Evolutionary conservation across 2,113 vertebrate species (phyloP).

Genomic region (Gobio gobio): DNA sequence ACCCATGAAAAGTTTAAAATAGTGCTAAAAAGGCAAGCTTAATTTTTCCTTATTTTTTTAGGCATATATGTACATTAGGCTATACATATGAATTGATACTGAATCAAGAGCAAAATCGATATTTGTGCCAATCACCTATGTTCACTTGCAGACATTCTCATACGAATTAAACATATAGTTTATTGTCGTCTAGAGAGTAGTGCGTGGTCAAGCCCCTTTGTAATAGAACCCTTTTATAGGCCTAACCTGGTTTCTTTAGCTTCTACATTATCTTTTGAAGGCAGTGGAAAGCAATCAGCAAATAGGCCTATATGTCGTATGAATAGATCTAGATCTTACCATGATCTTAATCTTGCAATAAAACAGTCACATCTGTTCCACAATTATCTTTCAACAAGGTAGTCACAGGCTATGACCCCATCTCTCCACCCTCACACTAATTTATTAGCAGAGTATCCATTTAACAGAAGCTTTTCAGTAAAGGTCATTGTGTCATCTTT

Average conservation of each 20-base stretch:
- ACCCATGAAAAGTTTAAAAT: too few species aligned
- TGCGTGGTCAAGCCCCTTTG: not conserved
- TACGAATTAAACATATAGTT: not conserved
- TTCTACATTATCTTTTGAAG: not conserved
- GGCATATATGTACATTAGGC: too few species aligned
- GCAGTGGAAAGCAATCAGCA: not conserved
- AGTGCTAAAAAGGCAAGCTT: too few species aligned
- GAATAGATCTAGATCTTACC: not conserved
- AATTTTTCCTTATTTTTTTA: too few species aligned
- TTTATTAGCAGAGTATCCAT: slow-evolving; percentile 33
- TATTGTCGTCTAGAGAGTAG: not conserved
- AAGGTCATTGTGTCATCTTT: slow-evolving; percentile 32
- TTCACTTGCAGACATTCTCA: too few species aligned
- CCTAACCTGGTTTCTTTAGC: not conserved
- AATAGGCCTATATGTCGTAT: not conserved
- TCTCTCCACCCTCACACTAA: not conserved
- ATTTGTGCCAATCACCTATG: too few species aligned
- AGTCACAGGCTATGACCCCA: slow-evolving; percentile 19
- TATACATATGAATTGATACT: too few species aligned
- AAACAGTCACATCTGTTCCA: slow-evolving; percentile 27
- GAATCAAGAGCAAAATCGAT: too few species aligned
- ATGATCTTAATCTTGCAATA: not conserved
- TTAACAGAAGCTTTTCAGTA: slow-evolving; percentile 32
- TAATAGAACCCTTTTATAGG: too few species aligned
- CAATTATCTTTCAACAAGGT: slow-evolving; percentile 21